Evolutionary conservation across 92 coral and sea anemone genomes (phyloP).

Genomic region (Desmophyllum pertusum): DNA sequence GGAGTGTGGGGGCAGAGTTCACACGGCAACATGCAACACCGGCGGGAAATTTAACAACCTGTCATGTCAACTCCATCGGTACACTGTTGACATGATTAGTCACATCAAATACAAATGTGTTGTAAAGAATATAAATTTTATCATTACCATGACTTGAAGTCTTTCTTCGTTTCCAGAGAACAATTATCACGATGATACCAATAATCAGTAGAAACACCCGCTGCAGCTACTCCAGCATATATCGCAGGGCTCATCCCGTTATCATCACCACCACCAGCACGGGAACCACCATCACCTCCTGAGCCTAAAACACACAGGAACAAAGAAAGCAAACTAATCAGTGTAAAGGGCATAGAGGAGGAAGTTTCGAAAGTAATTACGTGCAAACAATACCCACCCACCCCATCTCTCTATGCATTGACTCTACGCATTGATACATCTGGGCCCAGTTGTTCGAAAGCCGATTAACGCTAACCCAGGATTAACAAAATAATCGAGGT

Average conservation of each 20-base stretch:
- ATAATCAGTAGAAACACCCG: conserved; percentile 24
- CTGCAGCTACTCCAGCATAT: conserved; percentile 21
- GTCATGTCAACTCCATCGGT: neutral
- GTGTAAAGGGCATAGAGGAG: neutral
- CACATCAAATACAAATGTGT: neutral
- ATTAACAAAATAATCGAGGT: no score
- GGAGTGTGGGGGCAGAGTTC: neutral
- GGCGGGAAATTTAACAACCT: neutral
- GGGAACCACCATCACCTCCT: neutral
- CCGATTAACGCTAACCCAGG: no score
- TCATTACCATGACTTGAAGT: neutral
- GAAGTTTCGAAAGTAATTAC: no score
- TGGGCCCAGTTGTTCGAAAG: no score
- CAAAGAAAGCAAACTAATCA: neutral
- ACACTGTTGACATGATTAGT: neutral
- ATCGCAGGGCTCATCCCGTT: neutral
- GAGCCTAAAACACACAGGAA: neutral
- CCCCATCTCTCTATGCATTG: no score
- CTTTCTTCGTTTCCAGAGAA: conserved; percentile 31
- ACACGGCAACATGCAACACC: neutral
- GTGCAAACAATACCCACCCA: no score
- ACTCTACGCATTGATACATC: no score
- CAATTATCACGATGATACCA: neutral
- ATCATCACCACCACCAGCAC: neutral
- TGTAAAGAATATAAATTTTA: neutral